Percentiles rank a stretch among this genome's conserved stretches.
Evolutionary conservation across 2,797 vertebrate species (phyloP).

Genomic region (Cetoscarus ocellatus): DNA sequence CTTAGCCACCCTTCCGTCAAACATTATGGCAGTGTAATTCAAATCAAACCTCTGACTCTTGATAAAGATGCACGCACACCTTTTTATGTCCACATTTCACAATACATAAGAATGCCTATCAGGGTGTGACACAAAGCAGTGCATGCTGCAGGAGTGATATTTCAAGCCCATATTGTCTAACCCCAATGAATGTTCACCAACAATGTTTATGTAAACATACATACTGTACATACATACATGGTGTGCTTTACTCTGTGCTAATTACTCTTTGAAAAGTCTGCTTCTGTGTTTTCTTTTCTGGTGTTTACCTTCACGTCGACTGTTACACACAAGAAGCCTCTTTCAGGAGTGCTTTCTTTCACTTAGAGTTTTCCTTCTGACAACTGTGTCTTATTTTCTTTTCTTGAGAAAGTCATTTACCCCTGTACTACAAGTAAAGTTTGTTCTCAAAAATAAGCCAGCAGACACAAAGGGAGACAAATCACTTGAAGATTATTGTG

Average conservation of each 20-base stretch:
- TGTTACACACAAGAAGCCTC: too few relatives aligned
- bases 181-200: background rate
- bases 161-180: background rate
- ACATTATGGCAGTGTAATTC: background rate
- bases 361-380: too few relatives aligned
- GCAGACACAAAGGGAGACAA: too few relatives aligned
- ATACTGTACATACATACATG: background rate
- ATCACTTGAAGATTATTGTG: too few relatives aligned
- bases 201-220: background rate
- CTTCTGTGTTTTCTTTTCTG: too few relatives aligned
- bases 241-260: background rate
- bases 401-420: too few relatives aligned
- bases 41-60: slow-evolving; percentile 2
- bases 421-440: too few relatives aligned
- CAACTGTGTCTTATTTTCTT: too few relatives aligned
- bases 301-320: too few relatives aligned
- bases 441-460: too few relatives aligned
- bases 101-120: background rate
- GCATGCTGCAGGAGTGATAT: background rate
- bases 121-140: background rate
- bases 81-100: slow-evolving; percentile 11
- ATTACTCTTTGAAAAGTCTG: too few relatives aligned
- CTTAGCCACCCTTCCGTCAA: background rate
- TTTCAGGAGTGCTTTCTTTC: too few relatives aligned
- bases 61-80: slow-evolving; percentile 8